phyloP scores from a whole-genome alignment of 2,113 vertebrate genomes.

The Hepsetus odoe region DNA sequence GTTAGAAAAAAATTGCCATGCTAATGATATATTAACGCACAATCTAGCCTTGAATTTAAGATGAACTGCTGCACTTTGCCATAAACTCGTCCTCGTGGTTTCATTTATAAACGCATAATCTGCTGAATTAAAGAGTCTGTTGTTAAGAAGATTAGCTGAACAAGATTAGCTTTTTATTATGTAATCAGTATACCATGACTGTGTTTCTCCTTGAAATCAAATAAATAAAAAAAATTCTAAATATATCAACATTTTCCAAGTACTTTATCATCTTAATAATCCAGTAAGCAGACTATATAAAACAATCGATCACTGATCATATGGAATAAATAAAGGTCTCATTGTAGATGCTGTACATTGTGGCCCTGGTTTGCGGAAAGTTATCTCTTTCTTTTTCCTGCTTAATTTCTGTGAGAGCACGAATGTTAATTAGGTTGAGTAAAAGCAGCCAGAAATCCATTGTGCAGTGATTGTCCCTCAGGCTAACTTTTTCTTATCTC shows the following conservation, averaged over 20 bases:
- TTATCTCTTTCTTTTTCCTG: not conserved
- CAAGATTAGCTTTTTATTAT: not conserved
- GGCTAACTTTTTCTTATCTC: conserved; percentile 59
- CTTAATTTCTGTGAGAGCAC: not conserved
- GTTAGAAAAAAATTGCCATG: too few species aligned
- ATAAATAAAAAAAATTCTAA: too few species aligned
- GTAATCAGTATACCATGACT: not conserved
- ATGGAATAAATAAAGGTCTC: not conserved
- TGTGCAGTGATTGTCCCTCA: conserved; percentile 50
- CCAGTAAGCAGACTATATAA: not conserved
- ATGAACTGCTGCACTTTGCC: too few species aligned
- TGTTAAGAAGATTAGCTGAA: not conserved
- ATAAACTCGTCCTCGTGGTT: too few species aligned
- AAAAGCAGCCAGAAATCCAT: conserved; percentile 48
- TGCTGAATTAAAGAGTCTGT: not conserved
- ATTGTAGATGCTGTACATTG: not conserved
- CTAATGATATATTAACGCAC: too few species aligned
- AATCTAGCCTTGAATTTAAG: too few species aligned
- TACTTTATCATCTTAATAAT: not conserved
- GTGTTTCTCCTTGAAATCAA: not conserved
- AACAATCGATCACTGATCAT: not conserved
- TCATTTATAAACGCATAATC: too few species aligned
- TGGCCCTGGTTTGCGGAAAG: not conserved
- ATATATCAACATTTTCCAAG: not conserved
- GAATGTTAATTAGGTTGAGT: not conserved